phyloP scores from a whole-genome alignment of 92 coral and sea anemone species.

The Zoanthus sociatus region DNA sequence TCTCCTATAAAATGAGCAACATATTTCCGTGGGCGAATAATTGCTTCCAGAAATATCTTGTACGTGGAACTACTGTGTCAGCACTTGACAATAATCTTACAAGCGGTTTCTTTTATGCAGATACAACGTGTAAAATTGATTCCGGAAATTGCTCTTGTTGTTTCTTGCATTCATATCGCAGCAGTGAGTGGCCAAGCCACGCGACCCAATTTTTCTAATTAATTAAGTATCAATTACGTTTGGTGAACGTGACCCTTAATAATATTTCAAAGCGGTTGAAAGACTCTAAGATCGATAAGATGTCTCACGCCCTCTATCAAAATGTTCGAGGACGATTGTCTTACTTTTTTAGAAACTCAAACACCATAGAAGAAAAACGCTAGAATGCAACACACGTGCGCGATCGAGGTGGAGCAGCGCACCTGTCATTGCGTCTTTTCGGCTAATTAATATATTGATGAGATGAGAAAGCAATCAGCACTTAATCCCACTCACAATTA shows the following conservation, averaged over 20 bases:
- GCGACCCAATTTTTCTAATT: slow-evolving; percentile 15
- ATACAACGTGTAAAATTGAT: background rate
- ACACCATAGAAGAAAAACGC: background rate
- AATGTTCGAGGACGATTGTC: background rate
- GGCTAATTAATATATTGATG: too few relatives aligned
- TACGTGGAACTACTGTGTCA: background rate
- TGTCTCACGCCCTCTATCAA: background rate
- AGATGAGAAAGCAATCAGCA: too few relatives aligned
- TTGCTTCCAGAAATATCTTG: background rate
- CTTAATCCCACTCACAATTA: too few relatives aligned
- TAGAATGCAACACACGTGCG: too few relatives aligned
- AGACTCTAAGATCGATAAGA: background rate
- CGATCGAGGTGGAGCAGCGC: too few relatives aligned
- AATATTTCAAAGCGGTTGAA: background rate
- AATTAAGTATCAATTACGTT: slow-evolving; percentile 25
- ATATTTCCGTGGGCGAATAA: background rate
- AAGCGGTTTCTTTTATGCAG: background rate
- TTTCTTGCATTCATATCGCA: slow-evolving; percentile 1
- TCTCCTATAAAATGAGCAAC: background rate
- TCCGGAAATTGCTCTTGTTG: slow-evolving; percentile 2
- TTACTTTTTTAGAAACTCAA: background rate
- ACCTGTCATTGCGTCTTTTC: too few relatives aligned
- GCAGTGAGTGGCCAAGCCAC: slow-evolving; percentile 9
- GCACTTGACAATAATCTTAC: background rate
- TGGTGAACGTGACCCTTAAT: slow-evolving; percentile 11